Conservation (phyloP, 2,113 vertebrate genomes). For the Chrysochloris asiatica region DNA sequence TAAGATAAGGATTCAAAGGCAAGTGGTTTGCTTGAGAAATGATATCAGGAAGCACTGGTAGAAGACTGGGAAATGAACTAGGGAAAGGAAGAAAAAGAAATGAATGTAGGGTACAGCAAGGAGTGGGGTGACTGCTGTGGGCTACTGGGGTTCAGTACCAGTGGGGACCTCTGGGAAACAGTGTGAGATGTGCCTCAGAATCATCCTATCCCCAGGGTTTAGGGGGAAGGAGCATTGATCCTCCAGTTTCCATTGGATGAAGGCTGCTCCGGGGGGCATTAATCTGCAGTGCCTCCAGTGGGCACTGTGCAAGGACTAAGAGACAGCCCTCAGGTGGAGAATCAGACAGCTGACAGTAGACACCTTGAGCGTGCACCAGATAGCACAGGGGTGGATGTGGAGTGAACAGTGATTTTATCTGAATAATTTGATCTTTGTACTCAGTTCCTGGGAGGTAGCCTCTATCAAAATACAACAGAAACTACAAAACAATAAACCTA, state of each 20-base stretch:
- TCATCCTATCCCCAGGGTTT: background rate
- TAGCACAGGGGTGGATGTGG: too few species aligned
- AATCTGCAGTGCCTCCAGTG: background rate
- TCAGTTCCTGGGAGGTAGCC: background rate
- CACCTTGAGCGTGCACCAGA: too few species aligned
- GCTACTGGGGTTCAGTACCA: background rate
- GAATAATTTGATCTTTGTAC: background rate
- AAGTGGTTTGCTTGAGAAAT: background rate
- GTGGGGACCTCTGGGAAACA: background rate
- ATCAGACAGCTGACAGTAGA: too few species aligned
- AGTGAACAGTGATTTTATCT: background rate
- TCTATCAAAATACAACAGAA: background rate
- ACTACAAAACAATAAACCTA: background rate
- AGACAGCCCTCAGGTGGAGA: background rate
- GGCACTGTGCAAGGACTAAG: background rate
- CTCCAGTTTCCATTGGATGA: background rate
- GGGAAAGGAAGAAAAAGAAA: background rate
- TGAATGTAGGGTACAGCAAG: background rate
- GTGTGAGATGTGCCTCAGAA: background rate
- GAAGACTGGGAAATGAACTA: background rate
- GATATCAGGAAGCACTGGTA: background rate
- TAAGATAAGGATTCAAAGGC: background rate
- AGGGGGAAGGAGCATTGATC: background rate
- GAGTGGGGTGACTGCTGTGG: background rate
- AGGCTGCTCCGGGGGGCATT: background rate